phyloP scores from a whole-genome alignment of 1,140 invertebrate genomes.

The Macrobrachium nipponense region DNA sequence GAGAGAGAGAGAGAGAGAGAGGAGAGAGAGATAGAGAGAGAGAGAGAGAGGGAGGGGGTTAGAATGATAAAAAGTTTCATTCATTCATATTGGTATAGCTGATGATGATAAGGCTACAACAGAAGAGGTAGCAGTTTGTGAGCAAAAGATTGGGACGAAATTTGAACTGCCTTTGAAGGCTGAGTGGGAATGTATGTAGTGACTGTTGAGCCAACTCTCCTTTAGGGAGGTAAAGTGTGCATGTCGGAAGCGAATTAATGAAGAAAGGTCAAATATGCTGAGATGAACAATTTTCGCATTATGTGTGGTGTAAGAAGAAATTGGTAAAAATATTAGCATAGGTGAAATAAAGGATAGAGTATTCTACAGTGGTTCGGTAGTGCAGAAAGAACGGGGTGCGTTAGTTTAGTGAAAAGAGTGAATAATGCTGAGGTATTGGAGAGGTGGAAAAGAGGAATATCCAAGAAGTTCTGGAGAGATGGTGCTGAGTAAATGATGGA shows the following conservation, averaged over 20 bases:
- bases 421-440: background rate
- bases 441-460: background rate
- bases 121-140: background rate
- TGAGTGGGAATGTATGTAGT: no score
- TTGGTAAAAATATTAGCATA: background rate
- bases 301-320: background rate
- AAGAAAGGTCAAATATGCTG: background rate
- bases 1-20: background rate
- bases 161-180: no score
- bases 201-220: no score
- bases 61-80: background rate
- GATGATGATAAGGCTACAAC: background rate
- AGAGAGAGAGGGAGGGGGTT: no score
- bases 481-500: background rate
- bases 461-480: no score
- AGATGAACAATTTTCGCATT: background rate
- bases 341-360: background rate
- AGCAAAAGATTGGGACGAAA: no score
- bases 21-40: slow-evolving; percentile 22
- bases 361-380: background rate
- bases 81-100: no score
- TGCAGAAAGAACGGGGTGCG: background rate
- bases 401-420: background rate
- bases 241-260: no score
- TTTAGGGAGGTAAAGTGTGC: no score